These are phyloP conservation scores for Stratiomys singularior DNA, from an alignment of 2,888 invertebrate species.

Conservation along the genomic window DNA sequence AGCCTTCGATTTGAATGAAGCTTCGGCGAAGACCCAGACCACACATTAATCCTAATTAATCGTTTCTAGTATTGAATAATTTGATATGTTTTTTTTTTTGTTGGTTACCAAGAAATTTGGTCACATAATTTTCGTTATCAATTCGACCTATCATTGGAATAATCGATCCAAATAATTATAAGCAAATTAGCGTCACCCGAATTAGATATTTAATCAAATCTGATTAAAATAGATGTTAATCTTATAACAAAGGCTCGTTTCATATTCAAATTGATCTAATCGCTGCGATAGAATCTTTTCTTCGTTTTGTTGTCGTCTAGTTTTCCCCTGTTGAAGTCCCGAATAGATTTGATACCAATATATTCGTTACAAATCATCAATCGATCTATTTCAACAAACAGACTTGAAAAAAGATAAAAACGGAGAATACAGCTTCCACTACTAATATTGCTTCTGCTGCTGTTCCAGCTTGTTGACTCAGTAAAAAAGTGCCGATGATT, in stretches of 20 bases:
- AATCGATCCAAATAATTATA: constrained; percentile 40
- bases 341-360: constrained; percentile 20
- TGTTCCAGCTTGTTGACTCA: not conserved
- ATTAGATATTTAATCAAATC: constrained; percentile 42
- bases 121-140: constrained; percentile 28
- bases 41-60: constrained; percentile 14
- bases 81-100: not conserved
- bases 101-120: not conserved
- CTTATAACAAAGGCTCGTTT: constrained; percentile 27
- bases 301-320: not conserved
- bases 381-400: constrained; percentile 18
- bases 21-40: not conserved
- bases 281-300: not conserved
- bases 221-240: constrained; percentile 43
- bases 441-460: not conserved
- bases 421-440: not conserved
- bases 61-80: not conserved
- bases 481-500: constrained; percentile 32
- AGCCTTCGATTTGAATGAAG: not conserved
- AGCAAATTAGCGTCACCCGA: constrained; percentile 42
- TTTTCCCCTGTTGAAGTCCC: not conserved
- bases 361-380: constrained; percentile 27
- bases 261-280: constrained; percentile 11
- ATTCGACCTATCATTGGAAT: constrained; percentile 21
- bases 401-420: no score